phyloP scores from a whole-genome alignment of 2,113 vertebrate species.

The Gila orcuttii region DNA sequence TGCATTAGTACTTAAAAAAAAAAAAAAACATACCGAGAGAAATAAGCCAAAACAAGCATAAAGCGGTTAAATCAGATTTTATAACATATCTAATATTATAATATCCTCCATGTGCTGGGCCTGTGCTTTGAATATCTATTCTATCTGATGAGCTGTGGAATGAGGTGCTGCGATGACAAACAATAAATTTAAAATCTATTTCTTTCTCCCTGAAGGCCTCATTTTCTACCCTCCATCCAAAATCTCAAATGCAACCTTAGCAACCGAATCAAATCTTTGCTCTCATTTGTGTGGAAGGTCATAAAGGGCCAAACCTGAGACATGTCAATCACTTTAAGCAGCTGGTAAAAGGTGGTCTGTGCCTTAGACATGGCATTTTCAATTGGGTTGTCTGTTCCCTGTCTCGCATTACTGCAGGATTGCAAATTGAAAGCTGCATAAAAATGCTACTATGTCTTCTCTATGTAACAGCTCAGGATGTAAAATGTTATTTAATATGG shows the following conservation, averaged over 20 bases:
- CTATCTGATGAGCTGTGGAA: slow-evolving; percentile 39
- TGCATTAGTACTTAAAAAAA: no score
- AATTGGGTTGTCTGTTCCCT: not conserved
- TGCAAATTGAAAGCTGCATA: not conserved
- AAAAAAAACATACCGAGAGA: not conserved
- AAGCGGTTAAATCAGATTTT: not conserved
- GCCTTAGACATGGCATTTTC: not conserved
- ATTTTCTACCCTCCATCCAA: not conserved
- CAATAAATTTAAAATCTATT: slow-evolving; percentile 37
- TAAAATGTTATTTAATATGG: not conserved
- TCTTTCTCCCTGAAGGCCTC: not conserved
- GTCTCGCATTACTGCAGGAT: no score
- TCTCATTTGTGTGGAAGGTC: not conserved
- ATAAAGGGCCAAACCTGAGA: not conserved
- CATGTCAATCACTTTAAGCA: not conserved
- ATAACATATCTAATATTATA: not conserved
- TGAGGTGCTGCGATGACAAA: slow-evolving; percentile 10
- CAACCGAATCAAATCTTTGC: not conserved
- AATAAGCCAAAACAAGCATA: not conserved
- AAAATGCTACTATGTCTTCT: not conserved
- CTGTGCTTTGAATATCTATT: slow-evolving; percentile 14
- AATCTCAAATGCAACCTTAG: slow-evolving; percentile 14
- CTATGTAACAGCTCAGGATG: not conserved
- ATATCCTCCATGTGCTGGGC: not conserved
- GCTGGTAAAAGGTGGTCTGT: not conserved